Evolutionary conservation across 2,888 invertebrate species (phyloP).

Genomic region (Eupithecia insigniata): DNA sequence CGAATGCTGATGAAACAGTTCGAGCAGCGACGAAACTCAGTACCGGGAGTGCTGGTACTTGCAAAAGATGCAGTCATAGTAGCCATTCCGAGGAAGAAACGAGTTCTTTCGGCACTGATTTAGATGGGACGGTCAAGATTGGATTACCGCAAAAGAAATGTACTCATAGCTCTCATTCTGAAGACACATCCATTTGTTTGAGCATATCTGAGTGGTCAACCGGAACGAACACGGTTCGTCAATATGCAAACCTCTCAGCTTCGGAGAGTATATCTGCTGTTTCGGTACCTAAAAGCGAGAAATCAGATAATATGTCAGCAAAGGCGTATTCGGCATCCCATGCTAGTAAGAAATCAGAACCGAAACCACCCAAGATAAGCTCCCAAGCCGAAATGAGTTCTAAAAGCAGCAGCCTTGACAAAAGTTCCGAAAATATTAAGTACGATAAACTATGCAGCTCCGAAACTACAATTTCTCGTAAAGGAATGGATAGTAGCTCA

Average conservation of each 20-base stretch:
- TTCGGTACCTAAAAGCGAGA: conserved; percentile 85
- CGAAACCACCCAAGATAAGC: conserved; percentile 69
- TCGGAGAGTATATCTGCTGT: conserved; percentile 86
- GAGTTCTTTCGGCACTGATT: conserved; percentile 90
- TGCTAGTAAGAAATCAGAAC: conserved; percentile 80
- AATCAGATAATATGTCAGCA: conserved; percentile 81
- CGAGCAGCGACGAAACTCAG: conserved; percentile 79
- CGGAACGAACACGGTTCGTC: conserved; percentile 92
- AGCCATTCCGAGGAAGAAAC: conserved; percentile 90
- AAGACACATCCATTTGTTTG: conserved; percentile 93
- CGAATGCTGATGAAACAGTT: conserved; percentile 84
- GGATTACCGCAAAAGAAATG: conserved; percentile 91
- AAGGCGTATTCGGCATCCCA: conserved; percentile 86
- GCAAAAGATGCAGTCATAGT: conserved; percentile 87
- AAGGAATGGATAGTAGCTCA: conserved; percentile 85
- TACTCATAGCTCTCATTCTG: conserved; percentile 92
- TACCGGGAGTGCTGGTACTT: conserved; percentile 80
- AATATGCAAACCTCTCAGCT: conserved; percentile 90
- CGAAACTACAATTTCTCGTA: conserved; percentile 81
- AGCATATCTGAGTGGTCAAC: conserved; percentile 95
- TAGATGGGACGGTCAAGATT: conserved; percentile 92
- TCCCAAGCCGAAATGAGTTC: conserved; percentile 81
- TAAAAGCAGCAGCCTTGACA: conserved; percentile 85
- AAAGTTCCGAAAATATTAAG: conserved; percentile 80
- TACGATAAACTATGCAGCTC: conserved; percentile 86